Evolutionary conservation across 1,140 invertebrate genomes (phyloP).

Genomic region (Saccostrea echinata): DNA sequence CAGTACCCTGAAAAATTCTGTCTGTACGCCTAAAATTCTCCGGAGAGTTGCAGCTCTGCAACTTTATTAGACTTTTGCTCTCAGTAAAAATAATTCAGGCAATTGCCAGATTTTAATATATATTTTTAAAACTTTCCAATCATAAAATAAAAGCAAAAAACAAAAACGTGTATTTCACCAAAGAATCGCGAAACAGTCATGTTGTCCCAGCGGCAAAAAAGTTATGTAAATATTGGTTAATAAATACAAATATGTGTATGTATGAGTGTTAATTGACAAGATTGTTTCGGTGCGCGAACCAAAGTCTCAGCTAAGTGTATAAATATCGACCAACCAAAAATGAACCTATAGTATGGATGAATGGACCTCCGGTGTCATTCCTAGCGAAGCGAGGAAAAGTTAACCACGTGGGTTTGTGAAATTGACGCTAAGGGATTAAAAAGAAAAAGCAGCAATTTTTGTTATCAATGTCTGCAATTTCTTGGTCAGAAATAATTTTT

Average conservation of each 20-base stretch:
- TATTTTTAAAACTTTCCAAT: no score
- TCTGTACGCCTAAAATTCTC: no score
- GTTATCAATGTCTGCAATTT: not conserved
- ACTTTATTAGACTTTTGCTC: no score
- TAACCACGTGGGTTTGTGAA: conserved; percentile 5
- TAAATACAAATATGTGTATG: not conserved
- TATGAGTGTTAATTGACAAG: conserved; percentile 1
- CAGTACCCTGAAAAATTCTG: no score
- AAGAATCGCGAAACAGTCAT: not conserved
- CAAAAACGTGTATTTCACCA: no score
- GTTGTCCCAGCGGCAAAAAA: not conserved
- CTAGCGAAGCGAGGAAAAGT: not conserved
- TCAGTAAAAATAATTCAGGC: no score
- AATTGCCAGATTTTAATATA: no score
- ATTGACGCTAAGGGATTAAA: not conserved
- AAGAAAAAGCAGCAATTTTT: not conserved
- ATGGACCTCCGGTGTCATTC: not conserved
- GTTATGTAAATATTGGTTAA: conserved; percentile 15
- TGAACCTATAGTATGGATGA: no score
- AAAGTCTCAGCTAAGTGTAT: not conserved
- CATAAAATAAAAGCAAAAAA: no score
- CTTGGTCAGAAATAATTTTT: not conserved
- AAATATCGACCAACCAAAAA: conserved; percentile 6
- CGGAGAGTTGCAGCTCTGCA: no score
- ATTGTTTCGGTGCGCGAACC: not conserved